A percentile compares a stretch with the other conserved stretches of the same genome.
Evolutionary conservation across 1,140 invertebrate species (phyloP).

Genomic region (Microplitis mediator): DNA sequence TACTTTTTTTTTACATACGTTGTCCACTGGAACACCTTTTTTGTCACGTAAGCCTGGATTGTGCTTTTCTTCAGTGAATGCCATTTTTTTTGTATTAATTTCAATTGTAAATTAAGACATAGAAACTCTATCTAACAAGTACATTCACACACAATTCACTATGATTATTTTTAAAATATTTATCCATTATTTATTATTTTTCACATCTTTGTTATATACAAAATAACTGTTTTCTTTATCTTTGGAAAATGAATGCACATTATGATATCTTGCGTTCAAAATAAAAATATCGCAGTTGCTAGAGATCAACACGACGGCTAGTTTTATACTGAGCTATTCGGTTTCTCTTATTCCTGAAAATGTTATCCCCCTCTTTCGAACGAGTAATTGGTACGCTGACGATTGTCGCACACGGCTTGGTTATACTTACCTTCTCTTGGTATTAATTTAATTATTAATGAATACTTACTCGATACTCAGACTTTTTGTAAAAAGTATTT

Average conservation of each 20-base stretch:
- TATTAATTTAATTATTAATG: neutral
- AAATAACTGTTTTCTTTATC: neutral
- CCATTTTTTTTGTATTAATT: slow-evolving; percentile 41
- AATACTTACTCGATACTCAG: neutral
- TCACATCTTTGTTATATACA: neutral
- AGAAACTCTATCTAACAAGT: neutral
- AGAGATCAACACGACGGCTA: slow-evolving; percentile 36
- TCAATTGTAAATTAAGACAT: neutral
- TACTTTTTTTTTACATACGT: slow-evolving; percentile 58
- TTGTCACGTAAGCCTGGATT: slow-evolving; percentile 66
- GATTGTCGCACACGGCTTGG: slow-evolving; percentile 2
- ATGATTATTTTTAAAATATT: neutral
- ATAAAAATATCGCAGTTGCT: neutral
- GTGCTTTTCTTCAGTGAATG: slow-evolving; percentile 64
- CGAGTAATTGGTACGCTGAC: slow-evolving; percentile 6
- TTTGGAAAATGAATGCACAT: neutral
- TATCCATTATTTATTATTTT: neutral
- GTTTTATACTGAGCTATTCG: slow-evolving; percentile 39
- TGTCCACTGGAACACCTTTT: slow-evolving; percentile 66
- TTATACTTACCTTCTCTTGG: neutral
- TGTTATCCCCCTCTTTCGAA: neutral
- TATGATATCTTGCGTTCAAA: no score
- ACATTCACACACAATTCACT: neutral
- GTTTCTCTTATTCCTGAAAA: slow-evolving; percentile 8
- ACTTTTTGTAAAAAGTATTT: slow-evolving; percentile 4